phyloP scores from a whole-genome alignment of 2,113 vertebrate genomes.

The Albula goreensis region DNA sequence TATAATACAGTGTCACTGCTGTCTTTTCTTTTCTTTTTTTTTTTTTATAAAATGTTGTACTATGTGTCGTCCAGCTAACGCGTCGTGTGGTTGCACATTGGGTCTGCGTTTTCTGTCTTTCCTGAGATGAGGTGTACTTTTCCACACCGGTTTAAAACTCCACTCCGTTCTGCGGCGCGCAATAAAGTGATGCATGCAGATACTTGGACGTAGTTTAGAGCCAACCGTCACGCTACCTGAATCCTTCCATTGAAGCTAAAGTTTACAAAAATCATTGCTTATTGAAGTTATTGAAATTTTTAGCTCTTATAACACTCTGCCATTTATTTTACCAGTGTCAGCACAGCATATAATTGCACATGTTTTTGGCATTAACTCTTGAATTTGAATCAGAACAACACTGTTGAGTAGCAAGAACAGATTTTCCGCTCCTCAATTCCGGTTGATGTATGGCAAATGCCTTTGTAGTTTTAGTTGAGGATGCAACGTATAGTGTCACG shows the following conservation, averaged over 20 bases:
- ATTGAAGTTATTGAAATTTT: not conserved
- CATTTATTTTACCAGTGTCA: not conserved
- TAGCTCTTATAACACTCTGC: not conserved
- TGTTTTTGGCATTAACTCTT: not conserved
- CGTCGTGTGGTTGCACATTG: not conserved
- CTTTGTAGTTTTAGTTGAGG: not conserved
- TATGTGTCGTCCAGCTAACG: slow-evolving; percentile 1
- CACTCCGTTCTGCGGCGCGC: not conserved
- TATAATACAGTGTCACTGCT: not conserved
- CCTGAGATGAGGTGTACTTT: not conserved
- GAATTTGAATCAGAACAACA: not conserved
- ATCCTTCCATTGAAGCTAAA: not conserved
- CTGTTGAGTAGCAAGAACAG: not conserved
- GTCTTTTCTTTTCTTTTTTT: not conserved
- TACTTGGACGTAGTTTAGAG: slow-evolving; percentile 8
- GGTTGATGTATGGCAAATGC: not conserved
- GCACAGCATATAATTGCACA: not conserved
- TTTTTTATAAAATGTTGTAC: not conserved
- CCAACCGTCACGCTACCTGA: not conserved
- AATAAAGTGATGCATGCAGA: slow-evolving; percentile 9
- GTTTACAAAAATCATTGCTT: not conserved
- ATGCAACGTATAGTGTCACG: not conserved
- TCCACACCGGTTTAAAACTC: not conserved
- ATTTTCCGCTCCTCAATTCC: not conserved
- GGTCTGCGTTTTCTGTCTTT: not conserved